Conservation (phyloP, 2,888 invertebrate genomes). For the Papilio elwesi region DNA sequence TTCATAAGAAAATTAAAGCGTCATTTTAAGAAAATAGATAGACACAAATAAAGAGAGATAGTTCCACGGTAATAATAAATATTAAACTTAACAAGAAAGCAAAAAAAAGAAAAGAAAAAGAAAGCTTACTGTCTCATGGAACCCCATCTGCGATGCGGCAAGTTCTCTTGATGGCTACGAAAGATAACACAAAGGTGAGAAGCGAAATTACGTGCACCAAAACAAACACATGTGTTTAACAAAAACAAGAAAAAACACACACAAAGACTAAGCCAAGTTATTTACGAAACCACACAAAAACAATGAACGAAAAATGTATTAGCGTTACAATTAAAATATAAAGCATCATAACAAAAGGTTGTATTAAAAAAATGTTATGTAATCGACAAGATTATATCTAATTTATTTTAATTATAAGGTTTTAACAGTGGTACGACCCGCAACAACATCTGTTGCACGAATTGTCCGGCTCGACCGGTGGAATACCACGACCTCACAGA, state of each 20-base stretch:
- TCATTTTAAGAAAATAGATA: too few species aligned
- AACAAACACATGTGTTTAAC: constrained; percentile 48
- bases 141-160: constrained; percentile 82
- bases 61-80: not conserved
- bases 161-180: constrained; percentile 81
- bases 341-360: too few species aligned
- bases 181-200: constrained; percentile 67
- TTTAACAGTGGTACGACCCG: too few species aligned
- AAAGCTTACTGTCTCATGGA: constrained; percentile 83
- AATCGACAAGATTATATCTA: too few species aligned
- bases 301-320: not conserved
- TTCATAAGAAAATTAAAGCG: too few species aligned
- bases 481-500: too few species aligned
- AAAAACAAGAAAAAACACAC: constrained; percentile 37
- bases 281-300: constrained; percentile 13
- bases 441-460: too few species aligned
- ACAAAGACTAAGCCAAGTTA: constrained; percentile 39
- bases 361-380: too few species aligned
- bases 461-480: too few species aligned
- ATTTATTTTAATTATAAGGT: too few species aligned
- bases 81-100: not conserved
- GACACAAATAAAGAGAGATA: constrained; percentile 2
- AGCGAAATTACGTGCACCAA: constrained; percentile 59
- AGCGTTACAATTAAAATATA: not conserved
- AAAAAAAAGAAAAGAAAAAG: constrained; percentile 50